Evolutionary conservation across 2,888 invertebrate genomes (phyloP).

Genomic region (Cheilosia urbana): DNA sequence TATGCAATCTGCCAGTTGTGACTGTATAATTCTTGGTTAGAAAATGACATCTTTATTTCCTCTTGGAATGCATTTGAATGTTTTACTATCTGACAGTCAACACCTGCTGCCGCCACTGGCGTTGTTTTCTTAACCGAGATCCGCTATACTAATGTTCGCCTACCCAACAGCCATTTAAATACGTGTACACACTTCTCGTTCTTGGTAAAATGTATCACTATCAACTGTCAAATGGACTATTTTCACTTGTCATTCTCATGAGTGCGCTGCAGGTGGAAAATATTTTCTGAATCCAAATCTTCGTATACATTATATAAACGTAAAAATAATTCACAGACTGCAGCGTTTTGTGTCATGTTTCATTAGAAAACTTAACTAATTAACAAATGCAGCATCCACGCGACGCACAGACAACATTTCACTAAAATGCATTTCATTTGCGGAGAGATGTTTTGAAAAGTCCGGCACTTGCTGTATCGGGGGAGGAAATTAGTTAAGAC

Average conservation of each 20-base stretch:
- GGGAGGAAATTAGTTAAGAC: constrained; percentile 31
- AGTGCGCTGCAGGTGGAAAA: constrained; percentile 51
- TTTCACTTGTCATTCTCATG: constrained; percentile 51
- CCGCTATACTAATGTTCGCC: not conserved
- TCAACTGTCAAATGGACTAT: constrained; percentile 60
- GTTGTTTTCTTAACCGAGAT: constrained; percentile 52
- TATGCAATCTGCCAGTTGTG: constrained; percentile 46
- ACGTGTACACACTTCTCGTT: not conserved
- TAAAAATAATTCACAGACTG: constrained; percentile 44
- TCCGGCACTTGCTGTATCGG: not conserved
- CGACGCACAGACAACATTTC: constrained; percentile 4
- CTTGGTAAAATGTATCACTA: not conserved
- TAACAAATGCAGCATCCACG: constrained; percentile 48
- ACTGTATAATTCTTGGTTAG: constrained; percentile 28
- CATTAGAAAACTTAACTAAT: constrained; percentile 51
- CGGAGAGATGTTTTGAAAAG: not conserved
- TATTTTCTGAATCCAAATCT: constrained; percentile 19
- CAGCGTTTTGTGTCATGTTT: constrained; percentile 56
- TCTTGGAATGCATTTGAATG: constrained; percentile 51
- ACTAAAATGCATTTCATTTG: not conserved
- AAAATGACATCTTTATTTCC: constrained; percentile 58
- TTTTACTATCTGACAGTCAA: constrained; percentile 62
- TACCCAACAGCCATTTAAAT: not conserved
- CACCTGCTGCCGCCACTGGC: constrained; percentile 55
- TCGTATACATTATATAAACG: constrained; percentile 19